Percentiles rank a stretch among this genome's conserved stretches.
Evolutionary conservation across 2,888 invertebrate species (phyloP).

Genomic region (Fragum fragum): DNA sequence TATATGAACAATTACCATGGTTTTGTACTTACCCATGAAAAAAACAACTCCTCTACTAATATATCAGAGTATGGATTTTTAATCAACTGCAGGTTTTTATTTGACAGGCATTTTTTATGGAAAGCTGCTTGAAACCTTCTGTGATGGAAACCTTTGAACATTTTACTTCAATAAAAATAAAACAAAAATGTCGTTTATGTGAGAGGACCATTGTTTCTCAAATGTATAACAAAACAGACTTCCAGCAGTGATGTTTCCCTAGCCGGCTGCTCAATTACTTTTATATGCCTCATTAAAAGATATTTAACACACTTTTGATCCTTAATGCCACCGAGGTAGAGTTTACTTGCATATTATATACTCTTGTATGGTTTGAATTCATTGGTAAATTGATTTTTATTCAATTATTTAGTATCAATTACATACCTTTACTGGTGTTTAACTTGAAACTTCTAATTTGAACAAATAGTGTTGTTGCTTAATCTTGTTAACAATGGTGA

Average conservation of each 20-base stretch:
- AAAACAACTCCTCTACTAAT: not conserved
- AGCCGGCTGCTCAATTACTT: constrained; percentile 59
- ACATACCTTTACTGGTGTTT: no score
- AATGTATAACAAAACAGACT: constrained; percentile 59
- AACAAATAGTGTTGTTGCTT: no score
- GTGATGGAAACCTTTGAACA: constrained; percentile 19
- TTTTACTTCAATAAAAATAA: constrained; percentile 29
- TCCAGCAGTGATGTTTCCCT: constrained; percentile 60
- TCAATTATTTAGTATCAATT: no score
- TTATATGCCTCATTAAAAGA: constrained; percentile 65
- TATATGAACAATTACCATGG: no score
- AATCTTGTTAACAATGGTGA: no score
- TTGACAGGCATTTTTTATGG: not conserved
- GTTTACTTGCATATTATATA: not conserved
- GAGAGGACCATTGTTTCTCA: constrained; percentile 28
- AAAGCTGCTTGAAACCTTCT: constrained; percentile 4
- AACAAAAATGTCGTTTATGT: constrained; percentile 21
- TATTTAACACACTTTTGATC: constrained; percentile 51
- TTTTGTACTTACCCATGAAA: not conserved
- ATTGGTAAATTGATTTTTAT: no score
- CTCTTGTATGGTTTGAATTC: not conserved
- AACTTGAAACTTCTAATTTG: no score
- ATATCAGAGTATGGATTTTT: not conserved
- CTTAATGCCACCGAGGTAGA: not conserved
- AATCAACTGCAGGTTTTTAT: constrained; percentile 9